These are phyloP conservation scores for Euschistus heros DNA, from an alignment of 1,140 invertebrate species.

Conservation along the genomic window DNA sequence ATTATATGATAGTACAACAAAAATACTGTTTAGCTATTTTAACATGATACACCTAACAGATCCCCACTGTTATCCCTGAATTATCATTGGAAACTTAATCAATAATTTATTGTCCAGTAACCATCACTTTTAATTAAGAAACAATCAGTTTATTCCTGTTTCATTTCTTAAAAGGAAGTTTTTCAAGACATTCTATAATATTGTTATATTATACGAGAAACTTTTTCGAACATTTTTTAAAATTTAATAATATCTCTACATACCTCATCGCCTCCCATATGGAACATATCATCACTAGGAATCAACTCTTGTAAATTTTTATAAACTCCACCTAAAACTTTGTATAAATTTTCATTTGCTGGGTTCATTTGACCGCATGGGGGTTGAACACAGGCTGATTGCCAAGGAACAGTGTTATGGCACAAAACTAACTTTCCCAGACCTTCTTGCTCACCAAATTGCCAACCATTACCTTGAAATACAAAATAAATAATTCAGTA, in stretches of 20 bases:
- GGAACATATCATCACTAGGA: constrained; percentile 49
- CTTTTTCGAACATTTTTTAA: too few species aligned
- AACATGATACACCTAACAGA: too few species aligned
- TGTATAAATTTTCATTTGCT: constrained; percentile 60
- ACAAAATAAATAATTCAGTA: background rate
- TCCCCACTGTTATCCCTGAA: too few species aligned
- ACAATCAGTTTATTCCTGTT: too few species aligned
- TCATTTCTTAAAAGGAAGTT: too few species aligned
- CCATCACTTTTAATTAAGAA: too few species aligned
- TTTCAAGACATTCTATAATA: too few species aligned
- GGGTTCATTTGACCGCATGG: constrained; percentile 79
- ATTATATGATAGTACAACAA: too few species aligned
- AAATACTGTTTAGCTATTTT: too few species aligned
- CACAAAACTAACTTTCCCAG: constrained; percentile 56
- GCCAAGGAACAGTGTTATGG: constrained; percentile 61
- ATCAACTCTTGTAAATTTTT: constrained; percentile 53
- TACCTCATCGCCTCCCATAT: constrained; percentile 81
- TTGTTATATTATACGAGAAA: too few species aligned
- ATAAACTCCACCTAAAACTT: constrained; percentile 55
- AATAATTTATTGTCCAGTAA: too few species aligned
- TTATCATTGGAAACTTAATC: too few species aligned
- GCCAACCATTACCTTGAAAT: constrained; percentile 50
- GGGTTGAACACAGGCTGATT: constrained; percentile 63
- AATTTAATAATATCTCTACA: background rate
- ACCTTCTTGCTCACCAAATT: constrained; percentile 55